Evolutionary conservation across 2,113 vertebrate species (phyloP), one percentile per base, ranked within the genome.

Genomic region (Maylandia zebra): DNA sequence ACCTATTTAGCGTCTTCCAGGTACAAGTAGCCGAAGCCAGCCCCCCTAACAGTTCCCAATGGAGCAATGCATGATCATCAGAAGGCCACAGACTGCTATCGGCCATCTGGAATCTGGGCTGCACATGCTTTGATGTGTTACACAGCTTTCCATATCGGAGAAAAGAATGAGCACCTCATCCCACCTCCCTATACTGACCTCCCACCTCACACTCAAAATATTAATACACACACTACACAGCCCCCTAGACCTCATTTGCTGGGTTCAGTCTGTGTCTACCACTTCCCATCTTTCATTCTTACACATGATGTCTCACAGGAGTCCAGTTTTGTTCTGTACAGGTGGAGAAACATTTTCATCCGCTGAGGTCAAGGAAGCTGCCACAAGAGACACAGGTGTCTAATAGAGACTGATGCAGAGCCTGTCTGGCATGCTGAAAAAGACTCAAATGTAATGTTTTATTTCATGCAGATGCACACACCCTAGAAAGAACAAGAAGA

Each of bases 51-150:
- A 69, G 41, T 64, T 85, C 38, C 59, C 66, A 61, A 3, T 32
- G 38, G 48, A 85, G 85, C 17, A 10, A 81, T 78, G 83, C 61
- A 38, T 9, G 11, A 71, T 84, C 82, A 66, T 76, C 89, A 84
- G 84, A 66, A 69, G 50, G 57, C 86, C 64, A 1, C 64, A 10
- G 71, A 83, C 80, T 84, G 85, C 86, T 71, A 53, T 84, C 53
- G 79, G 50, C 88, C 90, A 88, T 86, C 86, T 90, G 88, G 43
- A 79, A n/a, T 88, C 53, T 10, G 36, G 43, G 59, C 86, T 88
- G 84, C 83, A 81, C 24, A 61, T 27, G 66, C 91, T 92, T 91
- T 91, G 87, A 91, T 87, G 89, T 93, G 74, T 55, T 48, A 45
- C 90, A 81, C 81, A 19, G 56, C 82, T 88, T 78, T 90, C 83